These are phyloP conservation scores for Ceratosolen fusciceps DNA, from an alignment of 1,140 invertebrate species.

Conservation along the genomic window DNA sequence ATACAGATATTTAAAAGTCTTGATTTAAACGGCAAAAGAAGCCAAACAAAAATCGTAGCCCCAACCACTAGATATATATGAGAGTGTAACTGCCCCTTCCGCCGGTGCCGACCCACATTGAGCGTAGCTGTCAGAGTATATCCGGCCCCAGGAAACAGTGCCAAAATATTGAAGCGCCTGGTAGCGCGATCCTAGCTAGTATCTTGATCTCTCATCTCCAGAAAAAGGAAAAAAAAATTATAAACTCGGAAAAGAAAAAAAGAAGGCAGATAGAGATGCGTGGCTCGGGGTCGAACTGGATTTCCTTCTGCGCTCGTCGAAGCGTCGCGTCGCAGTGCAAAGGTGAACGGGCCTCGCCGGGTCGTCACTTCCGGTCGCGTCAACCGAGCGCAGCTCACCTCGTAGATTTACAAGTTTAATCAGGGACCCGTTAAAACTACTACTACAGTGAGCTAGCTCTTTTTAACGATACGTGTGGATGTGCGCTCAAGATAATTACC, in stretches of 20 bases:
- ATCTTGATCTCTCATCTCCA: neutral
- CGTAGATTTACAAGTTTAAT: conserved; percentile 73
- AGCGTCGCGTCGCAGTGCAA: conserved; percentile 66
- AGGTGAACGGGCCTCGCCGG: conserved; percentile 67
- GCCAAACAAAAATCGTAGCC: too few relatives aligned
- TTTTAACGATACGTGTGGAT: neutral
- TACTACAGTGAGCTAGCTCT: neutral
- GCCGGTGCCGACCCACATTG: too few relatives aligned
- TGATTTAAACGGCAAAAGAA: too few relatives aligned
- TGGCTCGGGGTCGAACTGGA: conserved; percentile 53
- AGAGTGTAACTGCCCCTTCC: too few relatives aligned
- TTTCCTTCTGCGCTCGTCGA: conserved; percentile 38
- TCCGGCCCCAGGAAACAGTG: neutral
- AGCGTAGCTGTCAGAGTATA: neutral
- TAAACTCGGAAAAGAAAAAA: neutral
- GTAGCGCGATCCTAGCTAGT: neutral
- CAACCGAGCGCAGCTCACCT: conserved; percentile 64
- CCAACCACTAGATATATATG: too few relatives aligned
- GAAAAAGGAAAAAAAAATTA: too few relatives aligned
- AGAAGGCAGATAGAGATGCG: neutral
- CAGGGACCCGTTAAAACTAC: conserved; percentile 67
- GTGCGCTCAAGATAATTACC: conserved; percentile 1
- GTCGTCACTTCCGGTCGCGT: conserved; percentile 71
- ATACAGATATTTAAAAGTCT: too few relatives aligned
- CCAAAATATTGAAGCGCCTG: neutral